Conservation (phyloP, 2,888 invertebrate genomes). For the Anthophora plumipes region DNA sequence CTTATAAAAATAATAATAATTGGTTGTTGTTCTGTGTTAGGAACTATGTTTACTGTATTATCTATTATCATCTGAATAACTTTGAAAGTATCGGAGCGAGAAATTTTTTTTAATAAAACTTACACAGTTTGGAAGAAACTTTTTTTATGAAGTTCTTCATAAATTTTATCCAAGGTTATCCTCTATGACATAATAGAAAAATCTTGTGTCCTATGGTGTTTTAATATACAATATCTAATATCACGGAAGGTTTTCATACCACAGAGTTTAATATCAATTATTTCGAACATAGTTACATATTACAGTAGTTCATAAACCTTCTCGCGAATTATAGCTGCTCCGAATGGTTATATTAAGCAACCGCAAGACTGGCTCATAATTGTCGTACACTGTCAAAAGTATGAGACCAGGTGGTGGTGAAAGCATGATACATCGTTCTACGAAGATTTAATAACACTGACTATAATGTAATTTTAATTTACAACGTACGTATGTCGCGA, state of each 20-base stretch:
- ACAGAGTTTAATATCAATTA: background rate
- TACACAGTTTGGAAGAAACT: background rate
- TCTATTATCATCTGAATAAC: background rate
- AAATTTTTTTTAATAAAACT: background rate
- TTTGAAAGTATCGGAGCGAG: background rate
- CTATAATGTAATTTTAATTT: conserved; percentile 7
- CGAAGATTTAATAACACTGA: conserved; percentile 1
- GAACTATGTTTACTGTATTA: no score
- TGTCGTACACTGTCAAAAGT: conserved; percentile 5
- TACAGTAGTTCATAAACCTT: background rate
- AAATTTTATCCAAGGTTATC: no score
- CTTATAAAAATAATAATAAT: no score
- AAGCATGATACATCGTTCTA: background rate
- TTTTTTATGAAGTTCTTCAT: background rate
- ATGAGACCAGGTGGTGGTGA: background rate
- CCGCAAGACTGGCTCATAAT: conserved; percentile 9
- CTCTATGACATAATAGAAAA: no score
- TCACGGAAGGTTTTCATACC: background rate
- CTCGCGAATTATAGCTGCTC: background rate
- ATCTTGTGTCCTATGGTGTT: no score
- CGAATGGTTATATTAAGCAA: background rate
- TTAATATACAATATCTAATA: background rate
- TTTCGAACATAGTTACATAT: background rate
- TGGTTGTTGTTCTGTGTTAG: no score
- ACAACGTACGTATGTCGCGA: background rate